These are phyloP conservation scores for Sturnus vulgaris DNA, from an alignment of 2,113 vertebrate species.

Conservation along the genomic window DNA sequence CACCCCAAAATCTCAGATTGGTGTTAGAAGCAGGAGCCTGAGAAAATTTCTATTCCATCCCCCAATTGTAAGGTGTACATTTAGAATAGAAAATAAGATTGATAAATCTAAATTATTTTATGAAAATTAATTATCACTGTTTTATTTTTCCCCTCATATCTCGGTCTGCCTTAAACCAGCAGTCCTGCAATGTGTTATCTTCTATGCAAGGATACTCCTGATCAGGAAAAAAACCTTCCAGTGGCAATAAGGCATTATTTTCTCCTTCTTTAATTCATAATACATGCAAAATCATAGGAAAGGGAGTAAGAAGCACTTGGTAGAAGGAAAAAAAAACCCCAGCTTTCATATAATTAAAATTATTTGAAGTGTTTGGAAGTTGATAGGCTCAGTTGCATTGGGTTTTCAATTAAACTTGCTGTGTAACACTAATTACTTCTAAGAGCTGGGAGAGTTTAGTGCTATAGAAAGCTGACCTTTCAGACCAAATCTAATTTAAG, in stretches of 20 bases:
- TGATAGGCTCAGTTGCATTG: background rate
- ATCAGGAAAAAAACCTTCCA: background rate
- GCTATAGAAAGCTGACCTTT: background rate
- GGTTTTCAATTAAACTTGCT: background rate
- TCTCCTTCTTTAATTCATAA: background rate
- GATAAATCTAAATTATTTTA: background rate
- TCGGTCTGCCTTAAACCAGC: background rate
- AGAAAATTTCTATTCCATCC: background rate
- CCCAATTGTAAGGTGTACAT: accelerated
- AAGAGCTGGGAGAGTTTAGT: background rate
- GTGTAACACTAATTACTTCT: background rate
- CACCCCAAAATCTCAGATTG: background rate
- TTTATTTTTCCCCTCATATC: background rate
- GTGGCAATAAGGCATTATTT: background rate
- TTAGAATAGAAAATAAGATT: background rate
- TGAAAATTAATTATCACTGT: background rate
- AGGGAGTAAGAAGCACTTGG: background rate
- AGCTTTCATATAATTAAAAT: background rate
- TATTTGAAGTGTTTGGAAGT: background rate
- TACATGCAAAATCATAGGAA: background rate
- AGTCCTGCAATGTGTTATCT: background rate
- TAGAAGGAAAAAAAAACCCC: background rate
- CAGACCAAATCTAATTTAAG: background rate
- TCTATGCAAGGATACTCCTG: background rate
- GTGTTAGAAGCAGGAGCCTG: background rate